Percentiles rank a stretch among this genome's conserved stretches.
Conservation (phyloP, 2,888 invertebrate species). For the Spodoptera exigua region DNA sequence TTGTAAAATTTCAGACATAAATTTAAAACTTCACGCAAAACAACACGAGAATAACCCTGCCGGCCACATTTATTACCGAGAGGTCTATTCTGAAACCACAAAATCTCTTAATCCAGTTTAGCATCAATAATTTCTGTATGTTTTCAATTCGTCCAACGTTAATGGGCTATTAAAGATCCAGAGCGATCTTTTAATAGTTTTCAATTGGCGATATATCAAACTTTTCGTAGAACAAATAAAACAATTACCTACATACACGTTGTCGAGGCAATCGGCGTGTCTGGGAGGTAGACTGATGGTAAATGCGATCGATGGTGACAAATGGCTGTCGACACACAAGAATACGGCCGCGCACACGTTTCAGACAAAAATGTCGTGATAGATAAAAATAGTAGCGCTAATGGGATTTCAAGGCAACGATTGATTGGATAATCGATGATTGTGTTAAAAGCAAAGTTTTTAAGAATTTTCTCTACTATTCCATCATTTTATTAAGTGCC, state of each 20-base stretch:
- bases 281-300: slow-evolving; percentile 69
- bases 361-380: slow-evolving; percentile 54
- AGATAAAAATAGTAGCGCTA: slow-evolving; percentile 49
- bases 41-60: slow-evolving; percentile 12
- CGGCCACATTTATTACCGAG: slow-evolving; percentile 32
- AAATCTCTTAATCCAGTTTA: slow-evolving; percentile 50
- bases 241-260: slow-evolving; percentile 58
- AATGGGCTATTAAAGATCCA: slow-evolving; percentile 52
- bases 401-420: slow-evolving; percentile 43
- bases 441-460: slow-evolving; percentile 18
- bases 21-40: background rate
- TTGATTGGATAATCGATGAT: slow-evolving; percentile 34
- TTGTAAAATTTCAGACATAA: background rate
- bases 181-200: slow-evolving; percentile 48
- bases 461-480: background rate
- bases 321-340: slow-evolving; percentile 80
- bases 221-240: slow-evolving; percentile 63
- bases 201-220: slow-evolving; percentile 61
- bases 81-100: slow-evolving; percentile 45
- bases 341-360: slow-evolving; percentile 47
- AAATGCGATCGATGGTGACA: slow-evolving; percentile 82
- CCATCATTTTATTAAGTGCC: background rate
- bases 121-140: slow-evolving; percentile 52
- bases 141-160: slow-evolving; percentile 52
- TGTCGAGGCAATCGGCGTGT: slow-evolving; percentile 58